A percentile compares a stretch with the other conserved stretches of the same genome.
These are phyloP conservation scores for Tholera decimalis DNA, from an alignment of 2,888 invertebrate species.

Conservation along the genomic window DNA sequence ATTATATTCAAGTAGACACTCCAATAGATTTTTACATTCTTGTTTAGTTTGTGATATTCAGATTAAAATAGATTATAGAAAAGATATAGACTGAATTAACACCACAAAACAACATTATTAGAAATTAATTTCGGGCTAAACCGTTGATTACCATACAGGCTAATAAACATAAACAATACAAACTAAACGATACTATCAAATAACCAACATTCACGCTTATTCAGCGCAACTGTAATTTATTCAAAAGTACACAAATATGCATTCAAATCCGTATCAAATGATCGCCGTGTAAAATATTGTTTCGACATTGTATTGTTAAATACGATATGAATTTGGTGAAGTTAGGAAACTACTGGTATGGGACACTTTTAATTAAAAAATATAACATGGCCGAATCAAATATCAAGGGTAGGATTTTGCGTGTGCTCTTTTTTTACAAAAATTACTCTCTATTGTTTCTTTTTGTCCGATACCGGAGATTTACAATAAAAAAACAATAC, in stretches of 20 bases:
- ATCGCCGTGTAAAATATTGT: constrained; percentile 24
- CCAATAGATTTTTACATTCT: too few relatives aligned
- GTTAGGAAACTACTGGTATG: neutral
- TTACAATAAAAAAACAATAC: too few relatives aligned
- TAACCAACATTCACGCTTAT: constrained; percentile 21
- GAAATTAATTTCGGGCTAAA: constrained; percentile 20
- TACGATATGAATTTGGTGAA: neutral
- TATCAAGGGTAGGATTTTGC: neutral
- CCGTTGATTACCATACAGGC: constrained; percentile 16
- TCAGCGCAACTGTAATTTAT: constrained; percentile 33
- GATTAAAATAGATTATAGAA: too few relatives aligned
- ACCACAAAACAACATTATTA: neutral
- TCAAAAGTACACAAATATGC: constrained; percentile 22
- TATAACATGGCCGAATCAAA: neutral
- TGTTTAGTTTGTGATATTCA: too few relatives aligned
- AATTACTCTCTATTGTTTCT: neutral
- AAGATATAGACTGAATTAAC: too few relatives aligned
- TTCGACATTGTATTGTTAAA: constrained; percentile 13
- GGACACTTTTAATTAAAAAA: constrained; percentile 15
- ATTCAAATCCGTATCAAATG: constrained; percentile 26
- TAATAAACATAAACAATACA: constrained; percentile 31
- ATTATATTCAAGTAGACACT: too few relatives aligned
- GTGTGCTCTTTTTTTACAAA: neutral
- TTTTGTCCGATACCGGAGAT: neutral
- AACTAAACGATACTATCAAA: constrained; percentile 28